A percentile compares a stretch with the other conserved stretches of the same genome.
Conservation (phyloP, 2,888 invertebrate species). For the Xanthostigma xanthostigma region DNA sequence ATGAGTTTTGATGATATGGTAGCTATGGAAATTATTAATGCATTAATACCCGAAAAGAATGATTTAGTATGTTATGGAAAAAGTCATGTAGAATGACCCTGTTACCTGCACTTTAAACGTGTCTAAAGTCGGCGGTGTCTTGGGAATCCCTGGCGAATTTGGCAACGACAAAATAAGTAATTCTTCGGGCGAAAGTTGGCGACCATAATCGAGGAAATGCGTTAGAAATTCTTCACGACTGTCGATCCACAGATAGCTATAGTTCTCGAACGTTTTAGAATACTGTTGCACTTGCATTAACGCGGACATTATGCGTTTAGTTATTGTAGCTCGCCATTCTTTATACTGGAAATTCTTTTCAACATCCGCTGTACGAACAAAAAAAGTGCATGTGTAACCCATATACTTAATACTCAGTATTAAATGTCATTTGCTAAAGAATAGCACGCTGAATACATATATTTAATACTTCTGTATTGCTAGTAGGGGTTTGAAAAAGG, state of each 20-base stretch:
- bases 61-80: too few species aligned
- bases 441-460: too few species aligned
- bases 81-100: too few species aligned
- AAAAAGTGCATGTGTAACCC: not conserved
- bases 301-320: constrained; percentile 23
- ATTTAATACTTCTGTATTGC: too few species aligned
- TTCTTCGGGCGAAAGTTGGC: constrained; percentile 56
- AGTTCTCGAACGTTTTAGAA: constrained; percentile 41
- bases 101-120: constrained; percentile 43
- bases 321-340: constrained; percentile 40
- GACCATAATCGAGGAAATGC: constrained; percentile 63
- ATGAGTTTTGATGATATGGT: too few species aligned
- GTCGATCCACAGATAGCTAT: constrained; percentile 68
- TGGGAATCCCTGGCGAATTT: constrained; percentile 20
- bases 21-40: too few species aligned
- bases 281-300: constrained; percentile 28
- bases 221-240: constrained; percentile 59
- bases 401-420: not conserved
- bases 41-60: too few species aligned
- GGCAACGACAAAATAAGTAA: constrained; percentile 37
- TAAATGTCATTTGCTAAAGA: too few species aligned
- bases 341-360: constrained; percentile 1
- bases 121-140: constrained; percentile 48
- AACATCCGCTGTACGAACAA: not conserved
- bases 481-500: too few species aligned